A percentile compares a stretch with the other conserved stretches of the same genome.
These are phyloP conservation scores for Dendrophyllia cribrosa DNA, from an alignment of 64 coral and sea anemone species.

Conservation along the genomic window DNA sequence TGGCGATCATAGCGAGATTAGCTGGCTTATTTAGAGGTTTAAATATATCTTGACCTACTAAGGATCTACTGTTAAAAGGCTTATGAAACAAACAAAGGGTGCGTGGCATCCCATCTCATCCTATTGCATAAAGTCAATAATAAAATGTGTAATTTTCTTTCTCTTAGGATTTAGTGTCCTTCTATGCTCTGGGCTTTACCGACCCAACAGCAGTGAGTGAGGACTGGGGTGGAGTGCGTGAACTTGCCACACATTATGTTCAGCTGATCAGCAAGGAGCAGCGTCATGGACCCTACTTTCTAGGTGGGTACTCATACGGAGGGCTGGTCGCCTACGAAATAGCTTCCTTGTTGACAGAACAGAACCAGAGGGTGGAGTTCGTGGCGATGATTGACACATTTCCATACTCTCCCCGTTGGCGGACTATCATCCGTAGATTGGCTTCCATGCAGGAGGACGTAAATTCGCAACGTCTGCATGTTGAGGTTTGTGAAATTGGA, in stretches of 20 bases:
- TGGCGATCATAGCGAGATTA: too few species aligned
- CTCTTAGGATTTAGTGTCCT: constrained; percentile 29
- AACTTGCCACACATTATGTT: constrained; percentile 59
- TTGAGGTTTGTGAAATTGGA: neutral
- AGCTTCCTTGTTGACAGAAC: constrained; percentile 53
- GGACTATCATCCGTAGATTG: neutral
- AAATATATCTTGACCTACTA: too few species aligned
- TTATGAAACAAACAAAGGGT: too few species aligned
- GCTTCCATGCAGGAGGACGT: neutral
- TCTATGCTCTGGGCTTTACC: constrained; percentile 55
- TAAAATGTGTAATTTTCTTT: too few species aligned
- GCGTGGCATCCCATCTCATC: too few species aligned
- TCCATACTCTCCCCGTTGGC: neutral
- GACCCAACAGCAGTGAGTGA: constrained; percentile 26
- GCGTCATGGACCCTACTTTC: constrained; percentile 61
- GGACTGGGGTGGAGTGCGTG: constrained; percentile 64
- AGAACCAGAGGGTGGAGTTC: constrained; percentile 55
- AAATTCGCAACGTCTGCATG: neutral
- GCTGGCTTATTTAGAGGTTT: too few species aligned
- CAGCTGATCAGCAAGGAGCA: constrained; percentile 37
- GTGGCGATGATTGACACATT: constrained; percentile 75
- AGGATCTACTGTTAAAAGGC: too few species aligned
- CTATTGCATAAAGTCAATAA: too few species aligned
- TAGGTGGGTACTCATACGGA: constrained; percentile 70
- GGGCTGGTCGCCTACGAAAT: constrained; percentile 75